Conservation (phyloP, 1,140 invertebrate genomes). For the Lethrus apterus region DNA sequence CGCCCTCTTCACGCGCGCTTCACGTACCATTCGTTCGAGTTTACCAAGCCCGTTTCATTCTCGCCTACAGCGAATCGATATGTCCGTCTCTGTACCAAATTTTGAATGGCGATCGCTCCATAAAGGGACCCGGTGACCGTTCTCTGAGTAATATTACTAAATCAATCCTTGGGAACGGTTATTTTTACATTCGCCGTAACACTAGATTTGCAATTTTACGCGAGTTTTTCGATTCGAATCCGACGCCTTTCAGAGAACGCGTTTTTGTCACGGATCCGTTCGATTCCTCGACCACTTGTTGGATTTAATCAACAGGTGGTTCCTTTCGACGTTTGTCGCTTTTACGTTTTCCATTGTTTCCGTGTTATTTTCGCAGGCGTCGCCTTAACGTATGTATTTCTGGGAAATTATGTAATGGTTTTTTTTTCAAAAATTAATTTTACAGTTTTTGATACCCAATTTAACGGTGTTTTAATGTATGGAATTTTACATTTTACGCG, state of each 20-base stretch:
- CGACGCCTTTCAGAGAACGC: neutral
- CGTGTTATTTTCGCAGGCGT: constrained; percentile 6
- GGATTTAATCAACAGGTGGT: constrained; percentile 32
- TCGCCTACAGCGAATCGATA: neutral
- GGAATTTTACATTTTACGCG: too few relatives aligned
- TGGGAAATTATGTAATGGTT: neutral
- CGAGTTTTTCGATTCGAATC: neutral
- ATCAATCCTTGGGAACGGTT: constrained; percentile 18
- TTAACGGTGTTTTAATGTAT: too few relatives aligned
- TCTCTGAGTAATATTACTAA: constrained; percentile 24
- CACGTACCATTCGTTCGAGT: constrained; percentile 11
- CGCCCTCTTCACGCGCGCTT: constrained; percentile 13
- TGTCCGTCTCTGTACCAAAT: constrained; percentile 16
- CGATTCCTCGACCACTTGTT: constrained; percentile 30
- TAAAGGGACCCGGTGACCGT: constrained; percentile 21
- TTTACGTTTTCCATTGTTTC: constrained; percentile 5
- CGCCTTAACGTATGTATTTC: constrained; percentile 3
- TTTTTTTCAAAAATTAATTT: neutral
- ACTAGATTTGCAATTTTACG: constrained; percentile 6
- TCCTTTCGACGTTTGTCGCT: constrained; percentile 1
- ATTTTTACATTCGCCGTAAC: constrained; percentile 18
- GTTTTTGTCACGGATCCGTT: constrained; percentile 5
- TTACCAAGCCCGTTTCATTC: neutral
- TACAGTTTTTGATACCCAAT: neutral
- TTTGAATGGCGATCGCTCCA: constrained; percentile 27